phyloP scores from a whole-genome alignment of 2,888 invertebrate species.

The Unio pictorum region DNA sequence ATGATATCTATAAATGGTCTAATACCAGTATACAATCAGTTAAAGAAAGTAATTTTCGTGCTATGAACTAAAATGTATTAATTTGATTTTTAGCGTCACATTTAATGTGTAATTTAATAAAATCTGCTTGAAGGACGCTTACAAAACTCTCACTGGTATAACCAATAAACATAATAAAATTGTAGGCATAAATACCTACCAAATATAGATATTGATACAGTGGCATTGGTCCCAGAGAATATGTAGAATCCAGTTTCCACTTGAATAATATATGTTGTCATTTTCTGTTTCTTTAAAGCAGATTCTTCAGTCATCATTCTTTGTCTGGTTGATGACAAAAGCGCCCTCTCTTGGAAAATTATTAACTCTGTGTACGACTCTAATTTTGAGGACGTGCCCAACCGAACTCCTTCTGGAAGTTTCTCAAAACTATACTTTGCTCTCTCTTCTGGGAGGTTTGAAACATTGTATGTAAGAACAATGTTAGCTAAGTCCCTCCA shows the following conservation, averaged over 20 bases:
- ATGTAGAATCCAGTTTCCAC: conserved; percentile 33
- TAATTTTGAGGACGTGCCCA: conserved; percentile 11
- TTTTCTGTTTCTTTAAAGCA: conserved; percentile 7
- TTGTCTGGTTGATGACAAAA: conserved; percentile 18
- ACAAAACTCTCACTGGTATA: too few relatives aligned
- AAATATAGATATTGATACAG: conserved; percentile 25
- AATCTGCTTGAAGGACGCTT: too few relatives aligned
- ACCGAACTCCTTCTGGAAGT: conserved; percentile 9
- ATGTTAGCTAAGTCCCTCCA: conserved; percentile 27
- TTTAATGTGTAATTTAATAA: too few relatives aligned
- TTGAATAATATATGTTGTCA: conserved; percentile 26
- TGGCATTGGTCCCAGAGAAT: conserved; percentile 34
- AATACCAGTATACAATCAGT: too few relatives aligned
- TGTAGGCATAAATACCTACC: conserved; percentile 8
- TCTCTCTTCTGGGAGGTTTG: conserved; percentile 22
- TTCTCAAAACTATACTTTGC: conserved; percentile 20
- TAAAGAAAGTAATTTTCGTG: too few relatives aligned
- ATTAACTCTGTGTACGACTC: conserved; percentile 22
- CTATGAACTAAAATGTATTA: too few relatives aligned
- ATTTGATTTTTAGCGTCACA: too few relatives aligned
- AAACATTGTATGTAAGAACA: conserved; percentile 21
- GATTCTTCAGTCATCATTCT: conserved; percentile 14
- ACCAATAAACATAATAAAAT: too few relatives aligned
- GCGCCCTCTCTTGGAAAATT: conserved; percentile 26
- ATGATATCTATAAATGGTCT: too few relatives aligned